Conservation (phyloP, 2,888 invertebrate genomes). For the Stenolophus ochropezus region DNA sequence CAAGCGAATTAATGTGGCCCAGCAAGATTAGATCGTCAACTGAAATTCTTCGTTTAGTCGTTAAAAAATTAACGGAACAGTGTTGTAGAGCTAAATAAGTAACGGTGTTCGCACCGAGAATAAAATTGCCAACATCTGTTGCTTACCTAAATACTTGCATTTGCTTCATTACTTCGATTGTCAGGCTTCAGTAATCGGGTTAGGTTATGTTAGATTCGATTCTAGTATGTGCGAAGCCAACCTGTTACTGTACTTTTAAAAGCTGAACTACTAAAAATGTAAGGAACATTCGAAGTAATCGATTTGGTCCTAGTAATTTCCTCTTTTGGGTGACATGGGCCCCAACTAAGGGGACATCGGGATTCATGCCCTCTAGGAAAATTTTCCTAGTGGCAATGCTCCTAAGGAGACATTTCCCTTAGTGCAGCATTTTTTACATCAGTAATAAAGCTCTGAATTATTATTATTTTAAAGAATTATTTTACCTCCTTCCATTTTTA, state of each 20-base stretch:
- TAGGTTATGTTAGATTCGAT: neutral
- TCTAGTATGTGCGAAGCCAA: neutral
- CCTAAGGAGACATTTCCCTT: no score
- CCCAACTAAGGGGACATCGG: no score
- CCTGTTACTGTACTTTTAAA: neutral
- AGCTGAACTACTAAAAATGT: no score
- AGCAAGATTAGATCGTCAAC: neutral
- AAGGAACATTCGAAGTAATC: no score
- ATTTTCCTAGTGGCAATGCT: no score
- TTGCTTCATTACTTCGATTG: constrained; percentile 35
- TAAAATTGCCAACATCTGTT: constrained; percentile 39
- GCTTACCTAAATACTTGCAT: constrained; percentile 15
- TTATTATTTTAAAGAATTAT: no score
- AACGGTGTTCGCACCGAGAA: constrained; percentile 24
- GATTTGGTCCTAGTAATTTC: no score
- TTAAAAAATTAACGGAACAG: constrained; percentile 35
- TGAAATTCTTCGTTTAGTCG: neutral
- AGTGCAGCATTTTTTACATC: no score
- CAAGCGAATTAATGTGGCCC: neutral
- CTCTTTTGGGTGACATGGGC: no score
- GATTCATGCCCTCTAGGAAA: no score
- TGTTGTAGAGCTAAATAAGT: constrained; percentile 11
- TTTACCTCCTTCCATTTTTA: no score
- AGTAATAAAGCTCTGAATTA: no score
- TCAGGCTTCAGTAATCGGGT: constrained; percentile 18